Percentiles rank a stretch among this genome's conserved stretches.
phyloP scores from a whole-genome alignment of 2,888 invertebrate species.

The Trypoxylon attenuatum region DNA sequence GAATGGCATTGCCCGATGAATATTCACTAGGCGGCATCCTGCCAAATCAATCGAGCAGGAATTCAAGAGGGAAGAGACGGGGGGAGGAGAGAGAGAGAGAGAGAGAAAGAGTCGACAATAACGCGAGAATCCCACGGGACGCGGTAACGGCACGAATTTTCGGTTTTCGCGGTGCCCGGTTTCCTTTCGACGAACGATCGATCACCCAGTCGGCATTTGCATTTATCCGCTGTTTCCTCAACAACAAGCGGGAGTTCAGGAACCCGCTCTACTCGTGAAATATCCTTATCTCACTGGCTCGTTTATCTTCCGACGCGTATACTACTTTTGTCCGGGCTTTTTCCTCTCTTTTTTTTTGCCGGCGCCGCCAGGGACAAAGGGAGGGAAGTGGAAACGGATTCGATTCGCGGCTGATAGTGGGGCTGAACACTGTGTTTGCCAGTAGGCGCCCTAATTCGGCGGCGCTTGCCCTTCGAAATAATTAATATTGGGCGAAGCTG shows the following conservation, averaged over 20 bases:
- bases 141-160: not conserved
- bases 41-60: too few species aligned
- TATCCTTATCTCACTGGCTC: slow-evolving; percentile 8
- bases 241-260: not conserved
- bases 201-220: not conserved
- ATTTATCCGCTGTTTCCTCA: not conserved
- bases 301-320: slow-evolving; percentile 7
- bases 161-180: not conserved
- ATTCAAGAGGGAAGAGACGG: too few species aligned
- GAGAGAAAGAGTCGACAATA: too few species aligned
- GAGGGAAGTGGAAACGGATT: not conserved
- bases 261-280: not conserved
- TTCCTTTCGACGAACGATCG: not conserved
- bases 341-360: not conserved
- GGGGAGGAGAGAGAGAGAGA: too few species aligned
- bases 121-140: not conserved
- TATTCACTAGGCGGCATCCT: too few species aligned
- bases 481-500: too few species aligned
- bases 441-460: too few species aligned
- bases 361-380: not conserved
- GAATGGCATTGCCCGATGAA: too few species aligned
- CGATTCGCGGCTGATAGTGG: not conserved
- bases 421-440: too few species aligned
- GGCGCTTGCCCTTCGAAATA: too few species aligned
- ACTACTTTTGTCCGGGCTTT: slow-evolving; percentile 9